phyloP scores from a whole-genome alignment of 2,113 vertebrate species.

The Erpornis zantholeuca region DNA sequence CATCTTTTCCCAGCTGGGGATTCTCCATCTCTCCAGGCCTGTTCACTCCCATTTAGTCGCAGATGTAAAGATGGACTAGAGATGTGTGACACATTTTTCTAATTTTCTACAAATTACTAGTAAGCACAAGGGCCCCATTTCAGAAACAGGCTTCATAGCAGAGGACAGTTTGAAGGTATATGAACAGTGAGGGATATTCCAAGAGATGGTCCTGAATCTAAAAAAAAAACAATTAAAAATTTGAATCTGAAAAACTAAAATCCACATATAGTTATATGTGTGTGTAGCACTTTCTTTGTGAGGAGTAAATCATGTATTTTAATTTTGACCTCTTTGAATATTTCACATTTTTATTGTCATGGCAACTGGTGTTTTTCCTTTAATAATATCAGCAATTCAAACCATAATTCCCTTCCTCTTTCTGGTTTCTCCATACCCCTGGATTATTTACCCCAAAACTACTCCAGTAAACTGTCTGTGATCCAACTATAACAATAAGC shows the following conservation, averaged over 20 bases:
- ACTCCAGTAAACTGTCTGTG: neutral
- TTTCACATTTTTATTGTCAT: conserved; percentile 61
- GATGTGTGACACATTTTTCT: neutral
- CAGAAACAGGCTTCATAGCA: neutral
- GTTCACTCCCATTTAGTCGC: neutral
- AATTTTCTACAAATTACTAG: neutral
- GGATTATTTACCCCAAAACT: neutral
- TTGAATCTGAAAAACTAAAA: neutral
- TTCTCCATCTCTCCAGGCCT: neutral
- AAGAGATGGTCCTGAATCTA: neutral
- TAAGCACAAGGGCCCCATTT: neutral
- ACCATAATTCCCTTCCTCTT: neutral
- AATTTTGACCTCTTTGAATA: conserved; percentile 48
- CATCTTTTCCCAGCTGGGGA: neutral
- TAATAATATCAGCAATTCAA: conserved; percentile 19
- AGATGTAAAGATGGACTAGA: neutral
- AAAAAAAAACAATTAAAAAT: neutral
- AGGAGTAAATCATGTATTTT: conserved; percentile 44
- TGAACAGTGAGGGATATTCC: neutral
- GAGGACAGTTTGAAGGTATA: neutral
- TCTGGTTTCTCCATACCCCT: neutral
- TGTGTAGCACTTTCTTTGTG: neutral
- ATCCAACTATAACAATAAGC: neutral
- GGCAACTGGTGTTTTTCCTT: conserved; percentile 38
- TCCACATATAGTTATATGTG: neutral